Base-by-base conservation (phyloP, 2,113 vertebrate species). In the Hirundichthys speculiger region DNA sequence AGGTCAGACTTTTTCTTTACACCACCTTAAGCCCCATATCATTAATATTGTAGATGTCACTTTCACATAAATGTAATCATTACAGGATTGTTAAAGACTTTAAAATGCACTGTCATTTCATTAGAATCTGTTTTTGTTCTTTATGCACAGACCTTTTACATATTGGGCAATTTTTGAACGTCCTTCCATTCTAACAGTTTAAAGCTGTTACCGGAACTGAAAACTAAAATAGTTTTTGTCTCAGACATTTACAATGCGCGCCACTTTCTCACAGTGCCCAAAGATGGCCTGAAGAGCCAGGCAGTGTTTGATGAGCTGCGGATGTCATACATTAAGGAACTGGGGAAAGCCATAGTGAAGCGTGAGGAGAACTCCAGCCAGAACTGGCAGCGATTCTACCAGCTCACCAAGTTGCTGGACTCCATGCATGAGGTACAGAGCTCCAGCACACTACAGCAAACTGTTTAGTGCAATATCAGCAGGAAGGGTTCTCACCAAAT, bases 371-470 rank as follows among this genome's bases (percentile, higher is more conserved):
- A 97, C 91, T 98, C 98, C 50, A 99, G 97, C 90, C 96, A 99
- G 93, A 99, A 99, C 94, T 99, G 98, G 98, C 96, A 99, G 78
- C 92, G 98, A 21, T 99, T 99, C 91, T 99, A 99, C 85, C 98
- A 99, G 79, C 96, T 99, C 89, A 99, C 98, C 41, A 99, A 98
- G 84, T 93, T 99, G 85, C 83, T 99, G 85, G 98, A 99, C 93
- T 97, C 96, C 90, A 99, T 99, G 98, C 98, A 99, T 53, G 96
- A 98, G 71, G 98, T 99, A 92, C 46, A 54, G 40, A 50, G 19
- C 43, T 3, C n/a, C 22, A 27, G n/a, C 21, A 38, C 30, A 11
- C 10, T 1, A 6, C 27, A 2, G 9, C 40, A 19, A 53, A 55
- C 15, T 3, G 2, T 25, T 14, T 34, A 42, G 45, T 49, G 16